A percentile compares a stretch with the other conserved stretches of the same genome.
These are phyloP conservation scores for Tringa solitaria DNA, from an alignment of 2,113 vertebrate genomes.

Conservation along the genomic window DNA sequence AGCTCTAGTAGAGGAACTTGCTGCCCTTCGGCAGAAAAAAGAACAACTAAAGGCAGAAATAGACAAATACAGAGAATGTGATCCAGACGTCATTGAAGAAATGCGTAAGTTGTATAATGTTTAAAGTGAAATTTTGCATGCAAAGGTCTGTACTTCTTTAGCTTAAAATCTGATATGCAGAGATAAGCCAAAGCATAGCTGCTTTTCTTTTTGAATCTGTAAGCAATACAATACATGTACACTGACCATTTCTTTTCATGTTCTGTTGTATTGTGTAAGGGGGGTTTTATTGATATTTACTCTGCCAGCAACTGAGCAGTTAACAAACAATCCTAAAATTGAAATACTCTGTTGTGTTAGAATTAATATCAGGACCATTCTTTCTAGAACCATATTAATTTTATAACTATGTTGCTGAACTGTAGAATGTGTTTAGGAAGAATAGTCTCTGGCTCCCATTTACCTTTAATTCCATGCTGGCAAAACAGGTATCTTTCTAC, in stretches of 20 bases:
- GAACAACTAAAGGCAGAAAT: conserved; percentile 81
- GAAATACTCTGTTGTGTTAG: neutral
- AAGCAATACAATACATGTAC: neutral
- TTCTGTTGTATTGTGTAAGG: neutral
- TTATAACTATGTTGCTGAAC: neutral
- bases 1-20: conserved; percentile 78
- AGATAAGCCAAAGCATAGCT: neutral
- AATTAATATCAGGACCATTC: neutral
- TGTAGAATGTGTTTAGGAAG: neutral
- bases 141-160: neutral
- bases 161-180: neutral
- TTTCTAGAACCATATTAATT: neutral
- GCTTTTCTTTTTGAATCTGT: neutral
- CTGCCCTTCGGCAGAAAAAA: conserved; percentile 76
- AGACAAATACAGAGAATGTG: conserved; percentile 91
- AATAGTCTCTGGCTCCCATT: neutral
- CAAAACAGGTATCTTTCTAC: neutral
- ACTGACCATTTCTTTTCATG: neutral
- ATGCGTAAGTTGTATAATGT: conserved; percentile 84
- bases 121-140: neutral
- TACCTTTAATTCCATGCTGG: neutral
- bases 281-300: accelerated
- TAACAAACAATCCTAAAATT: neutral
- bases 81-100: conserved; percentile 90
- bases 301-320: neutral